Evolutionary conservation across 2,888 invertebrate species (phyloP), one percentile per base, ranked within the genome.

Genomic region (Drosophila silvestris): DNA sequence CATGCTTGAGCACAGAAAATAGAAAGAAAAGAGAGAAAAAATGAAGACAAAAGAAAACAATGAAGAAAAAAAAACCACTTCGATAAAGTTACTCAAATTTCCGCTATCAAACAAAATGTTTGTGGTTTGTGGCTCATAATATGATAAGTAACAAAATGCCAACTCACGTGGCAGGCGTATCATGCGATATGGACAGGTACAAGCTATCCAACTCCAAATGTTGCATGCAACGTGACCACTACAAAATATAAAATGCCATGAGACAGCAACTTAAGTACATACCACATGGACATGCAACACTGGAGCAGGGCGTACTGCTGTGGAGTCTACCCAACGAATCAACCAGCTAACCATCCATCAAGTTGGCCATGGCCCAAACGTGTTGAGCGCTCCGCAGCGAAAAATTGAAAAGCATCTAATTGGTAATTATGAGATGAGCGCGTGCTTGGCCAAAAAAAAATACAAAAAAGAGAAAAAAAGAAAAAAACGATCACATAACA

Each of bases 401-500:
- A 77, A 82, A 85, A 83, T 85, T 89, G 85, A 87, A 89, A 86
- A 89, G 81, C 85, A 81, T 86, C 87, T 89, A 89, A 89, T 87
- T 89, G 85, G 84, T 89, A 85, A 86, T 87, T 84, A 87, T 89
- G 85, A 82, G 75, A 73, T 74, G 74, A 89, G 89, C 89, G 85
- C 89, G 89, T 87, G 89, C 85, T 84, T 83, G 74, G 77, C 82
- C 60, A 77, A 79, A 72, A 70, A 81, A 41, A 35, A 32, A 28
- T 28, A 28, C 7, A 58, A 57, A 58, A 41, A 56, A 57, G 30
- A 30, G 16, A 71, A 70, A 70, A 81, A 61, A 58, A 58, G 41
- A 61, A 41, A 39, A 41, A 47, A 53, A 1, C 26, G 5, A 47
- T 26, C 16, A 47, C 47, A 66, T 26, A 58, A 22, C 53, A 57